Conservation (phyloP, 2,113 vertebrate species). For the Nibea albiflora region DNA sequence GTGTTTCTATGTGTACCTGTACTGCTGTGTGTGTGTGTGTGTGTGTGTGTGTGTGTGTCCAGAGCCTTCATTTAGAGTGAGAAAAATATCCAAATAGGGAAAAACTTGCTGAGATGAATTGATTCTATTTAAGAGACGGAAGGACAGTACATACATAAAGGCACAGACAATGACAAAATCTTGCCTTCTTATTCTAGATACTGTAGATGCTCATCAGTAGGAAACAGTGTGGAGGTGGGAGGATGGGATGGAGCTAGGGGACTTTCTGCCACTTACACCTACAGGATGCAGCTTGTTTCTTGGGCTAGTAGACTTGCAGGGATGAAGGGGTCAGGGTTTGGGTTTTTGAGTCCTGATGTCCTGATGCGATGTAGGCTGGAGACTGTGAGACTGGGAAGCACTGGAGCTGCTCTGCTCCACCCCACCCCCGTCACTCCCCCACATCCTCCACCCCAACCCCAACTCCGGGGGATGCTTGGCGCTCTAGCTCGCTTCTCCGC, state of each 20-base stretch:
- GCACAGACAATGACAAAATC: not conserved
- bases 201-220: not conserved
- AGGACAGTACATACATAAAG: not conserved
- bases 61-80: not conserved
- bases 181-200: not conserved
- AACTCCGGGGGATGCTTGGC: slow-evolving; percentile 28
- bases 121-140: not conserved
- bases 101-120: slow-evolving; percentile 3
- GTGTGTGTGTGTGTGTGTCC: not conserved
- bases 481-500: slow-evolving; percentile 67
- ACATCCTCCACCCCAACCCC: too few species aligned
- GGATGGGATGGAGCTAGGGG: not conserved
- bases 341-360: slow-evolving; percentile 12
- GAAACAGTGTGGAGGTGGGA: not conserved
- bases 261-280: slow-evolving; percentile 5
- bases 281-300: not conserved
- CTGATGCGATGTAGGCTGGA: slow-evolving; percentile 32
- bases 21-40: not conserved
- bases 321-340: slow-evolving; percentile 11
- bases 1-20: not conserved
- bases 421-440: not conserved
- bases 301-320: not conserved
- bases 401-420: slow-evolving; percentile 42
- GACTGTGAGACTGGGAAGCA: slow-evolving; percentile 48
- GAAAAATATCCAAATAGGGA: not conserved